Conservation (phyloP, 2,797 vertebrate species). For the Champsocephalus esox region DNA sequence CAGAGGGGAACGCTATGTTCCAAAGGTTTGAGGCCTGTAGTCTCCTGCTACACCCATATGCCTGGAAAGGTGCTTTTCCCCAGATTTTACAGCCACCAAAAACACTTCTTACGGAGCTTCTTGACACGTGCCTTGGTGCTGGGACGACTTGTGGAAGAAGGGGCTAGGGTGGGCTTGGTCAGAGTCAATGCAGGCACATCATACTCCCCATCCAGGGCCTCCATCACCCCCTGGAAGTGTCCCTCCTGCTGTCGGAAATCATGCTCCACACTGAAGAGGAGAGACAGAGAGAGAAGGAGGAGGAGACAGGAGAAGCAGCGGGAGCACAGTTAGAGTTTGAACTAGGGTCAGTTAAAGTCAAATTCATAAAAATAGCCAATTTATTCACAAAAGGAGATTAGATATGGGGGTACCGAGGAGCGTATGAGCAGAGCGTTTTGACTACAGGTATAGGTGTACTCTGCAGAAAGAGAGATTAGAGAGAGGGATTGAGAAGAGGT, state of each 20-base stretch:
- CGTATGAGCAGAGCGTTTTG: constrained; percentile 48
- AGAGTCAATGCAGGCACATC: constrained; percentile 74
- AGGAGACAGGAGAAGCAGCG: constrained; percentile 28
- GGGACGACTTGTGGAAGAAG: constrained; percentile 60
- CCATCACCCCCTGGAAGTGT: constrained; percentile 89
- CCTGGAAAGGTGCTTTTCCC: neutral
- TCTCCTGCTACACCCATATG: constrained; percentile 19
- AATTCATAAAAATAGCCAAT: constrained; percentile 38
- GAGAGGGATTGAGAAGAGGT: constrained; percentile 31
- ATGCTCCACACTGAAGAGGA: constrained; percentile 91
- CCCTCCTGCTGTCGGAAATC: constrained; percentile 97
- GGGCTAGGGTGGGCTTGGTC: constrained; percentile 53
- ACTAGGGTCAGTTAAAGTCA: constrained; percentile 21
- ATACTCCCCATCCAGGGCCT: constrained; percentile 81
- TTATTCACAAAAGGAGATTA: constrained; percentile 34
- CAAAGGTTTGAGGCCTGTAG: neutral
- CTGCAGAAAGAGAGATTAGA: constrained; percentile 35
- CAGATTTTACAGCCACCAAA: constrained; percentile 95
- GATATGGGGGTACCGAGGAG: constrained; percentile 14
- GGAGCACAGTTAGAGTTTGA: constrained; percentile 17
- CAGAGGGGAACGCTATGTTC: constrained; percentile 20
- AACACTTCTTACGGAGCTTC: constrained; percentile 96
- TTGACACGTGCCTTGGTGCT: constrained; percentile 88
- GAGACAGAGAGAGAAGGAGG: constrained; percentile 40
- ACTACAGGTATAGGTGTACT: constrained; percentile 22